These are phyloP conservation scores for Planococcus citri DNA, from an alignment of 1,140 invertebrate genomes.

Conservation along the genomic window DNA sequence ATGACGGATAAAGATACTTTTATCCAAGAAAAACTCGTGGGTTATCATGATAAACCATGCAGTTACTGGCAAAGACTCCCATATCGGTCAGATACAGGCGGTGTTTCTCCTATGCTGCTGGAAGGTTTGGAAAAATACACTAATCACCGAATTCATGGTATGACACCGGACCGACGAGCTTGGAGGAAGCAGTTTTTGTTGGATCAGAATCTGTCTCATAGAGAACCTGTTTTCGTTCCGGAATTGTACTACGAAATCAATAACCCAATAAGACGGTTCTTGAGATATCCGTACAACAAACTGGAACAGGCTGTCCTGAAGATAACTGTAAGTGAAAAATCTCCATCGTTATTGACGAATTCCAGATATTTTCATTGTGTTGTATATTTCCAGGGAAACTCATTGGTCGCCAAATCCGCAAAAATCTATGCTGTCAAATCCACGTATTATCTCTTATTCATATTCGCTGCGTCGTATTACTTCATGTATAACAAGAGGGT, in stretches of 20 bases:
- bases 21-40: not conserved
- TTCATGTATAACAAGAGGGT: not conserved
- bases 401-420: too few species aligned
- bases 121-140: conserved; percentile 55
- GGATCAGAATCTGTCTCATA: conserved; percentile 58
- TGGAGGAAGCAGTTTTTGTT: conserved; percentile 71
- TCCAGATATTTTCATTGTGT: too few species aligned
- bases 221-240: conserved; percentile 54
- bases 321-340: too few species aligned
- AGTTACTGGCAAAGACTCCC: conserved; percentile 1
- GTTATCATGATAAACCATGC: conserved; percentile 5
- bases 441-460: too few species aligned
- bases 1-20: not conserved
- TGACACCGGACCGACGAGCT: conserved; percentile 67
- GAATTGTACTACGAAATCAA: conserved; percentile 51
- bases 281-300: conserved; percentile 53
- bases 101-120: conserved; percentile 56
- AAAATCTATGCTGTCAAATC: too few species aligned
- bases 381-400: too few species aligned
- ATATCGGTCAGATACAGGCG: conserved; percentile 38
- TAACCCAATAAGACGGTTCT: conserved; percentile 66
- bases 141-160: conserved; percentile 63
- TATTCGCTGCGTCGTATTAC: not conserved
- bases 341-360: too few species aligned
- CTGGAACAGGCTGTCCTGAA: conserved; percentile 37